Evolutionary conservation across 2,888 invertebrate species (phyloP).

Genomic region (Heliconius sara): DNA sequence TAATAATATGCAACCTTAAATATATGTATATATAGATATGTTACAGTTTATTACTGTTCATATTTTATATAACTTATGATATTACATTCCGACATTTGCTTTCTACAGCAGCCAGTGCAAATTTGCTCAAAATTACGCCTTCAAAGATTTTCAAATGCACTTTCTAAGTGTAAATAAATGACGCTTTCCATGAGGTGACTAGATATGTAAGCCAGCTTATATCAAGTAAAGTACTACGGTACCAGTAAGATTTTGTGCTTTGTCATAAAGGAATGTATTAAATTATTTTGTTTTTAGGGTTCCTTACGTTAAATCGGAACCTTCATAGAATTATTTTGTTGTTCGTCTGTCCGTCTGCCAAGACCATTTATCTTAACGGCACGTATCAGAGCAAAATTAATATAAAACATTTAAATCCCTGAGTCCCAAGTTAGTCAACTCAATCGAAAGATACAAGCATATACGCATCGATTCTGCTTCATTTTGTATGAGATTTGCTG

Average conservation of each 20-base stretch:
- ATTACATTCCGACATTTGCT: not conserved
- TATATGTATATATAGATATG: not conserved
- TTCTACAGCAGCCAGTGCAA: constrained; percentile 31
- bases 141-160: constrained; percentile 31
- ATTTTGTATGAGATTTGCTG: too few species aligned
- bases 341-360: too few species aligned
- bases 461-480: too few species aligned
- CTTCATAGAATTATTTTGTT: too few species aligned
- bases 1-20: not conserved
- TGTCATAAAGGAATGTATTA: not conserved
- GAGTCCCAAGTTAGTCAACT: too few species aligned
- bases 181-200: constrained; percentile 13
- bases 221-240: not conserved
- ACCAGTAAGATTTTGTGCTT: not conserved
- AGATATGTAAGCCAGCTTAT: not conserved
- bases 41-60: not conserved
- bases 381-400: too few species aligned
- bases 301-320: too few species aligned
- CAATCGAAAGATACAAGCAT: too few species aligned
- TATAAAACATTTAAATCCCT: too few species aligned
- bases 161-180: constrained; percentile 29
- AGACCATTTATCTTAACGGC: too few species aligned
- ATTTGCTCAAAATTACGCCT: constrained; percentile 35
- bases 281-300: too few species aligned
- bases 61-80: not conserved